phyloP scores from a whole-genome alignment of 1,140 invertebrate species.

The Polyergus mexicanus region DNA sequence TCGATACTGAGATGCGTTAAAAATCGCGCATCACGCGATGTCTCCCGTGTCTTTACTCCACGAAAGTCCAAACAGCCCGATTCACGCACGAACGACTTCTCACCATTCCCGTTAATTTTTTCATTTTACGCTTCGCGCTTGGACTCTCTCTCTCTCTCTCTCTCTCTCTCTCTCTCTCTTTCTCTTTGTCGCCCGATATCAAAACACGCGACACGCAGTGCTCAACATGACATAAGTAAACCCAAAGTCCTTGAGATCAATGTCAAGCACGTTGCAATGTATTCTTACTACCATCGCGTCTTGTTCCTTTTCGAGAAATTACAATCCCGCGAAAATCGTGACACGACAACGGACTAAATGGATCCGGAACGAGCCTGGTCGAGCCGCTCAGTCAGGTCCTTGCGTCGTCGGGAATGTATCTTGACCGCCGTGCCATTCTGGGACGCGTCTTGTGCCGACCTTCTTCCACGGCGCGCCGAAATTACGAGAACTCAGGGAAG shows the following conservation, averaged over 20 bases:
- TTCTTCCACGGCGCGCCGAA: slow-evolving; percentile 66
- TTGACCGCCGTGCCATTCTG: slow-evolving; percentile 65
- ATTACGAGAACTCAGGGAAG: slow-evolving; percentile 69
- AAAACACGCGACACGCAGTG: slow-evolving; percentile 44
- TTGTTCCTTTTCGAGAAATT: slow-evolving; percentile 36
- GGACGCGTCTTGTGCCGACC: slow-evolving; percentile 66
- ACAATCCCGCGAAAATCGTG: slow-evolving; percentile 58
- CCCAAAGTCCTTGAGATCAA: slow-evolving; percentile 47
- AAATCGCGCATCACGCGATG: slow-evolving; percentile 51
- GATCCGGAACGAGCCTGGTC: not conserved
- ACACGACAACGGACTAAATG: slow-evolving; percentile 57
- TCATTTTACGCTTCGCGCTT: slow-evolving; percentile 10
- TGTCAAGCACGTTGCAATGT: slow-evolving; percentile 44
- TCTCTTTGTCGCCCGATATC: slow-evolving; percentile 44
- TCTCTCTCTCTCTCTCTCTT: too few relatives aligned
- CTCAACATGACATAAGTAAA: slow-evolving; percentile 21
- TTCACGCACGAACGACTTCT: slow-evolving; percentile 16
- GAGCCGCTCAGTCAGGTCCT: slow-evolving; percentile 32
- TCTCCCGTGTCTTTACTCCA: not conserved
- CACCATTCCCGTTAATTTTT: slow-evolving; percentile 27
- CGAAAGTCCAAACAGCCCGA: slow-evolving; percentile 18
- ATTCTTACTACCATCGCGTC: slow-evolving; percentile 23
- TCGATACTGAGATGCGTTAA: slow-evolving; percentile 58
- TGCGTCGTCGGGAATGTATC: slow-evolving; percentile 50
- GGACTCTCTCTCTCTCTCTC: not conserved